Evolutionary conservation across 2,888 invertebrate genomes (phyloP), one percentile per base, ranked within the genome.

Genomic region (Zelleria hepariella): DNA sequence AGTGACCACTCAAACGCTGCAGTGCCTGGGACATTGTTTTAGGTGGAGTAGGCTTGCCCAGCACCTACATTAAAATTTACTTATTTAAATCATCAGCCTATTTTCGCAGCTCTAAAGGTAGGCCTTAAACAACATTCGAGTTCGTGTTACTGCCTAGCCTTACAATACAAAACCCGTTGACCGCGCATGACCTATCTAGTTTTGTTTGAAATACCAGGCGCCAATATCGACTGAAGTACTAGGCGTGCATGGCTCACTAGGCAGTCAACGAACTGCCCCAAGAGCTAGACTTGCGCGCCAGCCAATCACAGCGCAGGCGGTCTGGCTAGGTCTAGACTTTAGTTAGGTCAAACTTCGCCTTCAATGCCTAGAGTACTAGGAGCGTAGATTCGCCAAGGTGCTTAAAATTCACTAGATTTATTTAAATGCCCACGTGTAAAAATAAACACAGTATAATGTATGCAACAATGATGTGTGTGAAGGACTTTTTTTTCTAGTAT

Each of bases 121-220:
- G n/a, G n/a, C n/a, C n/a, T n/a, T n/a, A n/a, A n/a, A n/a, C n/a
- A n/a, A n/a, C n/a, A n/a, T n/a, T n/a, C n/a, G n/a, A n/a, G n/a
- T n/a, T n/a, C n/a, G n/a, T n/a, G n/a, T n/a, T n/a, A n/a, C n/a
- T n/a, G n/a, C n/a, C n/a, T n/a, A n/a, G n/a, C n/a, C n/a, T n/a
- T n/a, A n/a, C n/a, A n/a, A n/a, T n/a, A 74, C 74, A 71, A 69
- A 66, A 70, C 65, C 64, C 23, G 52, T 52, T 15, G 24, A 52
- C 18, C 52, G 32, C 32, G 32, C 15, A 42, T 27, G 55, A 18
- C 20, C 54, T 54, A 20, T 26, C n/a, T n/a, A 21, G 20, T 21
- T 51, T 49, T 20, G 23, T 51, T 23, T n/a, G 18, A 18, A 54
- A 54, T 54, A 55, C 55, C 32, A 27, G 55, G 32, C 55, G 55